A percentile compares a stretch with the other conserved stretches of the same genome.
Evolutionary conservation across 2,113 vertebrate species (phyloP).

Genomic region (Barnardius zonarius): DNA sequence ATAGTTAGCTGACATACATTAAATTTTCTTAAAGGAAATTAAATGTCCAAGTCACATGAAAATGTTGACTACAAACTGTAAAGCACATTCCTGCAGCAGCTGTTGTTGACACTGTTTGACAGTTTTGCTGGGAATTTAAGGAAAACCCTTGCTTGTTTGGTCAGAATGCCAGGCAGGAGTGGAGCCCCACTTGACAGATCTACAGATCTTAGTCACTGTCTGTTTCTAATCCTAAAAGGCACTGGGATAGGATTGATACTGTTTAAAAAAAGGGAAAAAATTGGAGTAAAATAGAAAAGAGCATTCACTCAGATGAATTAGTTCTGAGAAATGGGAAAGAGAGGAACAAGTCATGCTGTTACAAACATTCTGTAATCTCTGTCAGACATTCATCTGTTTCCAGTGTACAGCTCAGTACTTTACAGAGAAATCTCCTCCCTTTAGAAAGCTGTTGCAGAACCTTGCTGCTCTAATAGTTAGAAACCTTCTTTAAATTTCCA

Average conservation of each 20-base stretch:
- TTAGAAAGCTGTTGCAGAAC: neutral
- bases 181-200: neutral
- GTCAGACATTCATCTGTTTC: neutral
- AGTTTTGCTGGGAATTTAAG: neutral
- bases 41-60: neutral
- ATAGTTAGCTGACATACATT: neutral
- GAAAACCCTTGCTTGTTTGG: neutral
- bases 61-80: neutral
- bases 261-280: neutral
- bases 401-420: neutral
- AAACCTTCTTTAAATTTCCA: neutral
- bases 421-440: neutral
- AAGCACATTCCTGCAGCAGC: neutral
- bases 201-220: neutral
- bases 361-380: neutral
- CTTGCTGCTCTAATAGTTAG: neutral
- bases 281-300: neutral
- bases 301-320: neutral
- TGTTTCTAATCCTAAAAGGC: neutral
- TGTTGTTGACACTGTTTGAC: neutral
- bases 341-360: neutral
- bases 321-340: slow-evolving; percentile 5
- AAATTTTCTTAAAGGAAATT: slow-evolving; percentile 3
- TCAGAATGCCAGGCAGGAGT: neutral
- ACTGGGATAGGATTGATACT: neutral